These are phyloP conservation scores for Norana najaformis DNA, from an alignment of 2,888 invertebrate species.

Conservation along the genomic window DNA sequence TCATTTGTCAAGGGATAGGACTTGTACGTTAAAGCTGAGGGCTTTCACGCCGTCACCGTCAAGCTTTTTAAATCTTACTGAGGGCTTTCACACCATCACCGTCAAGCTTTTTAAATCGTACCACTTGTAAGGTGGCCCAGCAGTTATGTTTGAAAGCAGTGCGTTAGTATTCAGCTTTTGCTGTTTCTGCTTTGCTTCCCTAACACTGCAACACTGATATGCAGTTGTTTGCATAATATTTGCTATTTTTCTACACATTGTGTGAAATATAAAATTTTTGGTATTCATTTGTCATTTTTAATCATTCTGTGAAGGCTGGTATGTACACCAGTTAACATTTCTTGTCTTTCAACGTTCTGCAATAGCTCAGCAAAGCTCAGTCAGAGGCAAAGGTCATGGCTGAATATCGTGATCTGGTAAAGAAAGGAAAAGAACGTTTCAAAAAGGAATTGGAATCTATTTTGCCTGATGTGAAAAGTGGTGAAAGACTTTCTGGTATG, in stretches of 20 bases:
- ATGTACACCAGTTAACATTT: neutral
- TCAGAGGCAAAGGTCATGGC: constrained; percentile 69
- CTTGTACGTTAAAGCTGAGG: neutral
- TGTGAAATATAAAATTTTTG: neutral
- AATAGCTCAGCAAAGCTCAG: constrained; percentile 50
- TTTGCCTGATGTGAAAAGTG: constrained; percentile 74
- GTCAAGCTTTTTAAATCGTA: neutral
- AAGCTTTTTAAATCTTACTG: neutral
- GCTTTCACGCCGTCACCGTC: neutral
- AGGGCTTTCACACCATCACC: neutral
- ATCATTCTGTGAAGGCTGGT: neutral
- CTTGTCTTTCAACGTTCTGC: neutral
- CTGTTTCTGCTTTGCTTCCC: neutral
- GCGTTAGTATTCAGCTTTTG: neutral
- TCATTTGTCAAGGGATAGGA: neutral
- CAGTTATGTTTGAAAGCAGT: neutral
- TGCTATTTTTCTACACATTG: neutral
- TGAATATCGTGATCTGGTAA: constrained; percentile 79
- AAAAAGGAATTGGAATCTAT: constrained; percentile 68
- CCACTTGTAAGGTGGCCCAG: neutral
- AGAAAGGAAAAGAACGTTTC: constrained; percentile 63
- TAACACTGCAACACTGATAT: neutral
- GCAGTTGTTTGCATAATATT: neutral
- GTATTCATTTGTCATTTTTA: constrained; percentile 8
- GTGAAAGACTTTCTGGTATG: constrained; percentile 47